A percentile compares a stretch with the other conserved stretches of the same genome.
Evolutionary conservation across 1,140 invertebrate species (phyloP).

Genomic region (Bombus fervidus): DNA sequence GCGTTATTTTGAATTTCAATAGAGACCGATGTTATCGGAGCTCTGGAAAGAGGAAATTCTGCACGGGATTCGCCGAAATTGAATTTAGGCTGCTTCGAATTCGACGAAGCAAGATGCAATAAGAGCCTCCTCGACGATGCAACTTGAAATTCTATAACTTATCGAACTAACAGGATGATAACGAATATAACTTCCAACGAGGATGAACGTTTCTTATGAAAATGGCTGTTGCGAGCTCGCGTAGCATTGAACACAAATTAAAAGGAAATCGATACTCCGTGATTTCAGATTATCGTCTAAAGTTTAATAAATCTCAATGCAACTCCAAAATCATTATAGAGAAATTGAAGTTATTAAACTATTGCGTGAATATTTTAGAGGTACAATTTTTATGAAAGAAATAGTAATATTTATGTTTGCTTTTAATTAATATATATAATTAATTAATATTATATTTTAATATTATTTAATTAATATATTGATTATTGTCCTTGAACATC

Average conservation of each 20-base stretch:
- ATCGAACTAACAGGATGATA: background rate
- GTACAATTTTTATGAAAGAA: too few relatives aligned
- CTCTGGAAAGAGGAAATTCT: constrained; percentile 1
- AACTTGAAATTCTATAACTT: constrained; percentile 12
- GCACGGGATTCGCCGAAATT: background rate
- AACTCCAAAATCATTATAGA: background rate
- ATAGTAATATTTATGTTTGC: too few relatives aligned
- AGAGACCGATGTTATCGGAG: constrained; percentile 11
- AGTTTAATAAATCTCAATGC: too few relatives aligned
- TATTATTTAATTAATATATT: too few relatives aligned
- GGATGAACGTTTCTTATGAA: background rate
- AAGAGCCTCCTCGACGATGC: background rate
- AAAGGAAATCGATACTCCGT: too few relatives aligned
- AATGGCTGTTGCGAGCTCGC: background rate
- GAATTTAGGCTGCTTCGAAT: constrained; percentile 11
- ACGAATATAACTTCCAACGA: background rate
- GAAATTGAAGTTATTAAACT: background rate
- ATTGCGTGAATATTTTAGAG: background rate
- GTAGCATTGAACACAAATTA: too few relatives aligned
- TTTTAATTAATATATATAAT: too few relatives aligned
- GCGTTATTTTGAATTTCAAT: constrained; percentile 11
- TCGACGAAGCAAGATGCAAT: background rate
- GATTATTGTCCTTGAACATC: too few relatives aligned
- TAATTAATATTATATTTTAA: too few relatives aligned
- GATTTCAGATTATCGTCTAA: too few relatives aligned